Evolutionary conservation across 2,797 vertebrate species (phyloP).

Genomic region (Hemibagrus guttatus): DNA sequence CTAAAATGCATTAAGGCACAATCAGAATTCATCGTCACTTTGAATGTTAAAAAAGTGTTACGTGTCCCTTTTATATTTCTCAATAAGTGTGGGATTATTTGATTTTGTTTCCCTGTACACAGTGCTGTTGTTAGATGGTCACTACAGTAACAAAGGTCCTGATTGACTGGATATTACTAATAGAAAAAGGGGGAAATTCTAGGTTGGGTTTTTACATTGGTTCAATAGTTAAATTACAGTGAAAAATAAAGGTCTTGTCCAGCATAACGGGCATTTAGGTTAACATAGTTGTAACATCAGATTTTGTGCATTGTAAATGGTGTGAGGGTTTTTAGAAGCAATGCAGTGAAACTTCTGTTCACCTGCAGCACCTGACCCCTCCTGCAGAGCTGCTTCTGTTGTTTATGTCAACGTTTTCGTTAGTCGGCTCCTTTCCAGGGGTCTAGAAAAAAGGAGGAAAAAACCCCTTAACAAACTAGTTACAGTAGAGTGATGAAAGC

Average conservation of each 20-base stretch:
- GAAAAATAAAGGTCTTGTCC: conserved; percentile 35
- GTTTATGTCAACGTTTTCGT: conserved; percentile 86
- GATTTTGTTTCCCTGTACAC: conserved; percentile 14
- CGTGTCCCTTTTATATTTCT: conserved; percentile 7
- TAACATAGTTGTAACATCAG: conserved; percentile 30
- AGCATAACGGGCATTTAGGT: conserved; percentile 35
- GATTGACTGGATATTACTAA: neutral
- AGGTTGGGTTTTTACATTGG: neutral
- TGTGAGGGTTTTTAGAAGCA: conserved; percentile 32
- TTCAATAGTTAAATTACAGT: conserved; percentile 33
- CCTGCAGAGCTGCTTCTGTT: conserved; percentile 82
- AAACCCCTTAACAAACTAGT: too few species aligned
- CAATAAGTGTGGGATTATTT: neutral
- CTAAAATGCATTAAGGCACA: conserved; percentile 40
- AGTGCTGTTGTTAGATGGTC: conserved; percentile 31
- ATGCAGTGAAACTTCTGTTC: conserved; percentile 65
- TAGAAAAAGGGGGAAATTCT: neutral
- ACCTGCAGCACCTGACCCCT: conserved; percentile 80
- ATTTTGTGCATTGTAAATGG: conserved; percentile 30
- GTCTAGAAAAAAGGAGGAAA: conserved; percentile 72
- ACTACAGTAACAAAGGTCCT: conserved; percentile 22
- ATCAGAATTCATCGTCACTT: conserved; percentile 15
- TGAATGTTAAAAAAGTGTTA: conserved; percentile 24
- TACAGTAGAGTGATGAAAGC: neutral
- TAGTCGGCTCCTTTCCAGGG: conserved; percentile 87